These are phyloP conservation scores for Malurus elegans DNA, from an alignment of 2,113 vertebrate genomes.

Conservation along the genomic window DNA sequence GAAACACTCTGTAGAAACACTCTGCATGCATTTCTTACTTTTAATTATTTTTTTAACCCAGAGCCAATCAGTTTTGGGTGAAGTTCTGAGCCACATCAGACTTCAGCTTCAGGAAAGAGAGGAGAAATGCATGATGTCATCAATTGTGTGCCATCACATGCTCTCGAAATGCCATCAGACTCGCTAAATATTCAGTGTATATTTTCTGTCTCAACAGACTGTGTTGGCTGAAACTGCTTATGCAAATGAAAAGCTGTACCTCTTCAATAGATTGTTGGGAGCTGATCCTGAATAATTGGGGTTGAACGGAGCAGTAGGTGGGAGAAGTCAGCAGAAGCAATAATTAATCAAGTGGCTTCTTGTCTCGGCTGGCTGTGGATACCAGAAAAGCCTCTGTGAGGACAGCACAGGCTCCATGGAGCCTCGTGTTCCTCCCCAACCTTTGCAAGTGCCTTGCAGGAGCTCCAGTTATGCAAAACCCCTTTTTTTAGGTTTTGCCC, in stretches of 20 bases:
- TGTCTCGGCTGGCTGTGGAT: background rate
- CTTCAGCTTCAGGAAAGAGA: background rate
- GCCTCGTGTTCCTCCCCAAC: background rate
- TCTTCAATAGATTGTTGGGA: conserved; percentile 38
- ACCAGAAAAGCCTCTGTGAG: background rate
- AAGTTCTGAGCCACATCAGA: background rate
- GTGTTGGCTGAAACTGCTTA: conserved; percentile 49
- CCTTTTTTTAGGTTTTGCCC: background rate
- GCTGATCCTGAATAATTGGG: conserved; percentile 32
- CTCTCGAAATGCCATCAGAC: conserved; percentile 41
- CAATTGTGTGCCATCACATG: background rate
- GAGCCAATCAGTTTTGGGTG: background rate
- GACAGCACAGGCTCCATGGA: background rate
- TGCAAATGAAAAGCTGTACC: conserved; percentile 52
- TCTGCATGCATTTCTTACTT: background rate
- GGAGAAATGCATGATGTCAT: conserved; percentile 26
- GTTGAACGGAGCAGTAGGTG: conserved; percentile 38
- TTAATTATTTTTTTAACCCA: background rate
- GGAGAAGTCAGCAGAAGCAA: conserved; percentile 49
- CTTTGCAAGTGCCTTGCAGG: background rate
- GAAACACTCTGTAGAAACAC: background rate
- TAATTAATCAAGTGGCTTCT: conserved; percentile 43
- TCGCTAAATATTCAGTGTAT: conserved; percentile 52
- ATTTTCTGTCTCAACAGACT: conserved; percentile 49
- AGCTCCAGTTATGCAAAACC: background rate